Percentiles rank a stretch among this genome's conserved stretches.
These are phyloP conservation scores for Oreohelix idahoensis DNA, from an alignment of 1,140 invertebrate genomes.

Conservation along the genomic window DNA sequence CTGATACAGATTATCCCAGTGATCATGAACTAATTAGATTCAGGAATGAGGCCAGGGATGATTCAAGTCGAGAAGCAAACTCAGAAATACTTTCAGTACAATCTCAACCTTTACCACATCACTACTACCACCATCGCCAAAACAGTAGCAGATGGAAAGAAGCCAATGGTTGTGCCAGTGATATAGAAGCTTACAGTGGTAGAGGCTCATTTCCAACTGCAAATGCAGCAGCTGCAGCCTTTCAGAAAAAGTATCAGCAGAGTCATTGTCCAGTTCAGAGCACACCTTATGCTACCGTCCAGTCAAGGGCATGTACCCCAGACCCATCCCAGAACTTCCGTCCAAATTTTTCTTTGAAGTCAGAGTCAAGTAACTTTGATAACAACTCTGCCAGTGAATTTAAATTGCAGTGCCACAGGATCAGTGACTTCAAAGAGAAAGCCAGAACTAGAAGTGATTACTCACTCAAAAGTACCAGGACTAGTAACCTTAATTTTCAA, in stretches of 20 bases:
- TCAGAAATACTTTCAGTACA: slow-evolving; percentile 44
- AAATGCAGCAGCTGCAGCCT: slow-evolving; percentile 42
- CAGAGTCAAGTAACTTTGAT: not conserved
- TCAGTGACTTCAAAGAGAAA: not conserved
- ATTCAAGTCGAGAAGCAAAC: slow-evolving; percentile 19
- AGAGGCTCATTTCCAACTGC: slow-evolving; percentile 21
- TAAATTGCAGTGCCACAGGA: not conserved
- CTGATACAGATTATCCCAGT: slow-evolving; percentile 70
- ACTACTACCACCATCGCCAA: not conserved
- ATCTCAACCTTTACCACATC: slow-evolving; percentile 27
- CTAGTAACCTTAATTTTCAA: not conserved
- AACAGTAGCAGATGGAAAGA: slow-evolving; percentile 32
- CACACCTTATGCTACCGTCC: not conserved
- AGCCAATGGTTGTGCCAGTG: slow-evolving; percentile 65
- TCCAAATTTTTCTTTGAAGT: slow-evolving; percentile 7
- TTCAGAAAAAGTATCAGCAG: slow-evolving; percentile 35
- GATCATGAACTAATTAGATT: slow-evolving; percentile 58
- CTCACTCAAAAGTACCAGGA: not conserved
- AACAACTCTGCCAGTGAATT: not conserved
- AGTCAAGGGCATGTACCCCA: not conserved
- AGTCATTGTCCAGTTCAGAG: not conserved
- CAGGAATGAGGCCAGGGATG: slow-evolving; percentile 45
- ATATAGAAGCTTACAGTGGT: slow-evolving; percentile 60
- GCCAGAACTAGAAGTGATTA: not conserved
- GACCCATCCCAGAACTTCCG: slow-evolving; percentile 6